A percentile compares a stretch with the other conserved stretches of the same genome.
Evolutionary conservation across 2,888 invertebrate species (phyloP).

Genomic region (Zaprionus bogoriensis): DNA sequence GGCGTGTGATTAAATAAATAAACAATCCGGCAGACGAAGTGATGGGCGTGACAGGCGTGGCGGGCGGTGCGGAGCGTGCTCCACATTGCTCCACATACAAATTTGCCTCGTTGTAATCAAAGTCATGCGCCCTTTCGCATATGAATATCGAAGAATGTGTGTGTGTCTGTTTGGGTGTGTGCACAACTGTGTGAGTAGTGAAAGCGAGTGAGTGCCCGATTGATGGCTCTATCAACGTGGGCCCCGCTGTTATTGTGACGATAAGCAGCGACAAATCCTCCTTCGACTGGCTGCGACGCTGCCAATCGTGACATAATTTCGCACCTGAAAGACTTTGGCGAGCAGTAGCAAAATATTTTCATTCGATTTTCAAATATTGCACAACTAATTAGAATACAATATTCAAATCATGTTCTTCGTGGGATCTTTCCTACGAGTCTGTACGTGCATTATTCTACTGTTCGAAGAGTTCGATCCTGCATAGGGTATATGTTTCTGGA

Average conservation of each 20-base stretch:
- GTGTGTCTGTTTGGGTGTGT: background rate
- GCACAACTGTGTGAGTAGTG: background rate
- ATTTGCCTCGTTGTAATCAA: constrained; percentile 48
- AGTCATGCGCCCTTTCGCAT: constrained; percentile 57
- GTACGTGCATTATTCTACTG: background rate
- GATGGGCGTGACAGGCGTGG: constrained; percentile 9
- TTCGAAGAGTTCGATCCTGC: no score
- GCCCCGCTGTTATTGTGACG: constrained; percentile 36
- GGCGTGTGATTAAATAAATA: constrained; percentile 22
- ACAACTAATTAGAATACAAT: constrained; percentile 16
- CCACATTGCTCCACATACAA: constrained; percentile 17
- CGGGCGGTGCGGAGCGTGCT: no score
- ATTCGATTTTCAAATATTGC: constrained; percentile 14
- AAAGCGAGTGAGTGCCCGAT: constrained; percentile 7
- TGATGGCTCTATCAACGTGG: constrained; percentile 46
- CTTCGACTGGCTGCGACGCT: background rate
- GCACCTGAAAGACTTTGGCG: constrained; percentile 36
- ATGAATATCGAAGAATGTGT: background rate
- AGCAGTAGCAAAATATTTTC: background rate
- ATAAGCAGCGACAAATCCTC: constrained; percentile 35
- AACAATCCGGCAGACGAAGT: background rate
- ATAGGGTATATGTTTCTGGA: no score
- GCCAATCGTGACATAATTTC: constrained; percentile 55
- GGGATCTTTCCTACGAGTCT: background rate
- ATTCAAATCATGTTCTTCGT: background rate